Evolutionary conservation across 2,113 vertebrate genomes (phyloP).

Genomic region (Scopus umbretta): DNA sequence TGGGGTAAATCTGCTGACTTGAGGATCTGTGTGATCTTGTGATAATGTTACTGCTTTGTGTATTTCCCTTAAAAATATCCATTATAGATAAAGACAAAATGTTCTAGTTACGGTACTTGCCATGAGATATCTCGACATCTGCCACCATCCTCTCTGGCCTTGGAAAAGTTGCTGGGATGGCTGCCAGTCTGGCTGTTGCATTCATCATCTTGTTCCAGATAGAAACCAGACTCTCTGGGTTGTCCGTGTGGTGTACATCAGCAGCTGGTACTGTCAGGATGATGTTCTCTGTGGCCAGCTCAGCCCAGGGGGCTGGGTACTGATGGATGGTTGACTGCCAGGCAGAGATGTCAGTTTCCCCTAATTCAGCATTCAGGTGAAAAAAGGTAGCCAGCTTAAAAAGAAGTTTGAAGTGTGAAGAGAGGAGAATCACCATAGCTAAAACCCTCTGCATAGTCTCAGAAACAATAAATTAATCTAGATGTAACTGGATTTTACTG

Average conservation of each 20-base stretch:
- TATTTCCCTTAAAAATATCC: background rate
- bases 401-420: background rate
- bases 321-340: conserved; percentile 65
- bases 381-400: background rate
- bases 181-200: conserved; percentile 73
- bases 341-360: conserved; percentile 56
- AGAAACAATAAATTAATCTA: background rate
- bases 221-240: conserved; percentile 69
- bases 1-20: background rate
- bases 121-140: conserved; percentile 80
- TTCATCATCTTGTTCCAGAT: conserved; percentile 77
- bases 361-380: conserved; percentile 1
- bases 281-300: conserved; percentile 80
- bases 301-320: conserved; percentile 76
- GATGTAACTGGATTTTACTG: background rate
- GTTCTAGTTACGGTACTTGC: conserved; percentile 40
- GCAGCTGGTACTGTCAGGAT: conserved; percentile 77
- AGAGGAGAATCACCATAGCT: background rate
- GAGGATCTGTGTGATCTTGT: background rate
- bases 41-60: accelerated
- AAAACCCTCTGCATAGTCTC: background rate
- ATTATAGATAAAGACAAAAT: background rate
- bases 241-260: conserved; percentile 47
- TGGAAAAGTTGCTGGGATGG: conserved; percentile 66
- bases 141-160: conserved; percentile 82